phyloP scores from a whole-genome alignment of 2,113 vertebrate genomes.

The Rhineura floridana region DNA sequence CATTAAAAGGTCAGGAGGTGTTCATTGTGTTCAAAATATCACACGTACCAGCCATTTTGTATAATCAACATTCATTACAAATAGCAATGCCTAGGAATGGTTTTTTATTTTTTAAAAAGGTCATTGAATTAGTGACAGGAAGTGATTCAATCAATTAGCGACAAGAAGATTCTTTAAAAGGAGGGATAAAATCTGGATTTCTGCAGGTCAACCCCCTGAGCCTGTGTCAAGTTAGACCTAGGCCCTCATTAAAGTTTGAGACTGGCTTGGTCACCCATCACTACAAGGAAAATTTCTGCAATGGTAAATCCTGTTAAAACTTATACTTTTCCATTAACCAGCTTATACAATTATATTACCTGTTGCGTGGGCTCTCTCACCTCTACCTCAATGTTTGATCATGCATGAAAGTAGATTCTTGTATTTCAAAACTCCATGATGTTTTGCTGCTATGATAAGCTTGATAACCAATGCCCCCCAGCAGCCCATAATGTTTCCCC shows the following conservation, averaged over 20 bases:
- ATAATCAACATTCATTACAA: conserved; percentile 58
- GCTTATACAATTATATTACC: too few relatives aligned
- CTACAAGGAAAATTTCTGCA: background rate
- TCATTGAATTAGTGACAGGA: too few relatives aligned
- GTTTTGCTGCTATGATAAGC: background rate
- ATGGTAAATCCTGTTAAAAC: background rate
- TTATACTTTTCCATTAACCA: background rate
- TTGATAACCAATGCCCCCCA: background rate
- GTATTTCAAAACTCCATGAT: background rate
- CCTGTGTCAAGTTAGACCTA: background rate
- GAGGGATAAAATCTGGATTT: too few relatives aligned
- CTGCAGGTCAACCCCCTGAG: background rate
- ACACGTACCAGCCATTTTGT: conserved; percentile 19
- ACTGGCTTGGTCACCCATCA: background rate
- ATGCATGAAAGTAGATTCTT: background rate
- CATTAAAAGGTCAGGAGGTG: conserved; percentile 14
- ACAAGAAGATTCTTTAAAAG: background rate
- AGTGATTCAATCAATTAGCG: too few relatives aligned
- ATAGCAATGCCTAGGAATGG: background rate
- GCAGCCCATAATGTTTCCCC: background rate
- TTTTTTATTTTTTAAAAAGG: too few relatives aligned
- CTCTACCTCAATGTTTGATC: background rate
- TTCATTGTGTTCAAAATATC: conserved; percentile 40
- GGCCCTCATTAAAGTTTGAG: background rate
- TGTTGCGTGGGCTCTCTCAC: too few relatives aligned